Base-by-base conservation (phyloP, 2,888 invertebrate species). In the Hypsopygia costalis region DNA sequence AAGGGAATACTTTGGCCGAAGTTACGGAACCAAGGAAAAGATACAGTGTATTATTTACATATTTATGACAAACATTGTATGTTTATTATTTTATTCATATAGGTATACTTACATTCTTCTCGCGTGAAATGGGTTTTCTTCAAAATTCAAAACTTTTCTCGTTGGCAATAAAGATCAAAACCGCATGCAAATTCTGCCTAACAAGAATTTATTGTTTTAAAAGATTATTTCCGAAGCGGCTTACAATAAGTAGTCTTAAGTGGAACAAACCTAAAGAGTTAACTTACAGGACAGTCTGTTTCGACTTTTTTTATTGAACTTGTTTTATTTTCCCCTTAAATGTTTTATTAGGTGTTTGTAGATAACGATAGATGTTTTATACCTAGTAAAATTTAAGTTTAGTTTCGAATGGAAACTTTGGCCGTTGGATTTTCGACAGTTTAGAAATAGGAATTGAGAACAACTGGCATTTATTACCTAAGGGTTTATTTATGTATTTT, bases 311-410 rank as follows among this genome's bases (percentile, higher is more conserved):
- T 58, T 58, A 51, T 57, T 64, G 55, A 52, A 60, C 52, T 59
- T 58, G 51, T 56, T 62, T 58, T 43, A 63, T 62, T 60, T 62
- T 56, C 52, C 57, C 62, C 58, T 58, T 68, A 65, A 69, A 69
- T 72, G 69, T 70, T 71, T 71, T 69, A 69, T 69, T 64, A 59
- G 67, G 58, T 62, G 61, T 64, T 56, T 52, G 55, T 16, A 36
- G 60, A 29, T 16, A 27, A 27, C 20, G 60, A 25, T 16, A 12
- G 25, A 36, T 41, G 31, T 43, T 29, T 42, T 40, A 41, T 55
- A 50, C 47, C 49, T 52, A 49, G 54, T 55, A 44, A 43, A 47
- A 57, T 41, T 60, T 56, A 57, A 57, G 57, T 63, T 56, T 49
- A 47, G 51, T 41, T 51, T 55, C 49, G 36, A 47, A 36, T 39